Conservation (phyloP, 2,797 vertebrate genomes). For the Parauchenoglanis punctatus region DNA sequence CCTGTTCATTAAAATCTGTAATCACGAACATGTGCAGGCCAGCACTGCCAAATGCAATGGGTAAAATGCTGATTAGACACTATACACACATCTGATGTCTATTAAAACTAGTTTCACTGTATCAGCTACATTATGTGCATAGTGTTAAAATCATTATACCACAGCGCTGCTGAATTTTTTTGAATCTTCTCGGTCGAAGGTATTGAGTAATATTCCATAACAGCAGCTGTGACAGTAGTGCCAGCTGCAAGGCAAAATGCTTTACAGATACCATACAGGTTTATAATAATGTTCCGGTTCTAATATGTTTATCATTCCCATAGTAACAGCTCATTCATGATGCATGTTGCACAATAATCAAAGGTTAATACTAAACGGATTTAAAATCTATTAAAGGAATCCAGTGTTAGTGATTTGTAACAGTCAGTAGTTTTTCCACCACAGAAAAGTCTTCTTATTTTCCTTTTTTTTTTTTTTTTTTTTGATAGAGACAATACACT, state of each 20-base stretch:
- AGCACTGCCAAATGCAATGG: not conserved
- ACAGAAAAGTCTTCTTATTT: not conserved
- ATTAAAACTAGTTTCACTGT: constrained; percentile 29
- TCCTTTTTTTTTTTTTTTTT: not conserved
- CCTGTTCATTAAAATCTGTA: constrained; percentile 6
- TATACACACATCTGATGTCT: constrained; percentile 33
- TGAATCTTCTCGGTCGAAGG: not conserved
- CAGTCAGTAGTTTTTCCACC: not conserved
- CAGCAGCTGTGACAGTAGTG: not conserved
- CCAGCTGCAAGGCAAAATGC: constrained; percentile 8
- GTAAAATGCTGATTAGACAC: constrained; percentile 18
- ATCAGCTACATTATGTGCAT: not conserved
- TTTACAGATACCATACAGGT: not conserved
- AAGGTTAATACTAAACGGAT: not conserved
- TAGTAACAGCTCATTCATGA: not conserved
- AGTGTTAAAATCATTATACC: constrained; percentile 14
- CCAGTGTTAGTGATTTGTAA: not conserved
- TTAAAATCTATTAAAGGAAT: not conserved
- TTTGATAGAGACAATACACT: not conserved
- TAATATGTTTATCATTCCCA: not conserved
- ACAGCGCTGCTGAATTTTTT: not conserved
- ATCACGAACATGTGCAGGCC: constrained; percentile 8
- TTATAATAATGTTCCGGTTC: not conserved
- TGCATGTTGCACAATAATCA: not conserved
- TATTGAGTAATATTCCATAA: not conserved